Base-by-base conservation (phyloP, 2,113 vertebrate genomes). In the Oreochromis niloticus region DNA sequence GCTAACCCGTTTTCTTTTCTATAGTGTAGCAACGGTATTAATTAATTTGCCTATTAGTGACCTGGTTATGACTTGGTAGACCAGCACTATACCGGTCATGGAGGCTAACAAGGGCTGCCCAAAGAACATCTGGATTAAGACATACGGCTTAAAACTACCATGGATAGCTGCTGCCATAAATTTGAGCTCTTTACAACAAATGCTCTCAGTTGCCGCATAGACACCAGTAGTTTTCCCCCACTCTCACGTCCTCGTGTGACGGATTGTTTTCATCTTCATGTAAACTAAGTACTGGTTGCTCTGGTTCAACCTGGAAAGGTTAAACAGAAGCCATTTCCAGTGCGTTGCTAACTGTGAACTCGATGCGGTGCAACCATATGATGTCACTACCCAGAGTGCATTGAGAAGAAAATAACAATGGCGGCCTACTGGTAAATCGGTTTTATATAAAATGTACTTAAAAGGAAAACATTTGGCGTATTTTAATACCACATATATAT, bases 191-290 rank as follows among this genome's bases (percentile, higher is more conserved):
- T 61, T 61, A 61, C 30, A 61, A 10, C 30, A 34, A 10, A 61
- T 0, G 16, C 30, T 61, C 0, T 61, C 57, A 61, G 57, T 61
- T 34, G 30, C 30, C 2, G 1, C 57, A 34, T 34, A 61, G 5
- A 34, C 57, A 61, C 57, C 30, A 34, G 57, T 61, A 61, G 57
- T 61, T 61, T 61, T 2, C 30, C 3, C 2, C 1, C 30, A 34
- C 30, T 19, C 0, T 63, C 2, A 0, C 3, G 14, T 17, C 27
- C 27, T 34, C 8, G 3, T 17, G 14, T 59, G 57, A 17, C 2
- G 0, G 8, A 59, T 59, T 59, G 57, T 32, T 59, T 17, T 32
- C 56, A 59, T 6, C 27, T 59, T 59, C 5, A 59, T 32, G 1
- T 59, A 6, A 61, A 32, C 5, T 10, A 4, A 32, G 27, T 61